Conservation (phyloP, 2,113 vertebrate genomes). For the Phaetusa simplex region DNA sequence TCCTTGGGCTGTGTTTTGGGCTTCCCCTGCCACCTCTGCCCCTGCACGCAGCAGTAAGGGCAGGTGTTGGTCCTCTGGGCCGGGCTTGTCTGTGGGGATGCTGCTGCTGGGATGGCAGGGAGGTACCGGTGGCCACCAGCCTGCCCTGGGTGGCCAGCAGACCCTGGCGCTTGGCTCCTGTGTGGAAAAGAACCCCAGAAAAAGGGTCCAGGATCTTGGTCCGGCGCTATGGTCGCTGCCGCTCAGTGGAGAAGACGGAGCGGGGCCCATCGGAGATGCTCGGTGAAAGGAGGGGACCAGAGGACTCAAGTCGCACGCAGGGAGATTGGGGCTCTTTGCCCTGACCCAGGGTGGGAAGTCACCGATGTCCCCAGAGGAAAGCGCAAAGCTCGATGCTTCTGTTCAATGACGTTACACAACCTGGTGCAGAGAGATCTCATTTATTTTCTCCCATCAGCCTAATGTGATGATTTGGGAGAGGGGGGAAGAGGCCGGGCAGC, state of each 20-base stretch:
- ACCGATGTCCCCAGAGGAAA: not conserved
- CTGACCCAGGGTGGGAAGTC: not conserved
- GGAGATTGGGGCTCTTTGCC: not conserved
- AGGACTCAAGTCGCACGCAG: not conserved
- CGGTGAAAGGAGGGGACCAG: not conserved
- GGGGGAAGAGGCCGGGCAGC: conserved; percentile 1
- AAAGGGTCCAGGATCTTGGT: not conserved
- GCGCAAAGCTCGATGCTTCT: conserved; percentile 14
- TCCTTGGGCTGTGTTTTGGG: not conserved
- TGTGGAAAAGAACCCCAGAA: not conserved
- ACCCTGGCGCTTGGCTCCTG: not conserved
- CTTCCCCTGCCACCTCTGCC: not conserved
- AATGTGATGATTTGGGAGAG: conserved; percentile 65
- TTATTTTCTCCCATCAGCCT: conserved; percentile 70
- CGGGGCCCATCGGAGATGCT: not conserved
- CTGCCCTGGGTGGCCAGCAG: not conserved
- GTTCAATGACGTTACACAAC: conserved; percentile 61
- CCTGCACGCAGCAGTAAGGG: too few relatives aligned
- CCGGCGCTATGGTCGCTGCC: not conserved
- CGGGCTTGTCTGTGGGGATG: not conserved
- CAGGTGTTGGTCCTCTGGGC: not conserved
- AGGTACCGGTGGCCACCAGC: not conserved
- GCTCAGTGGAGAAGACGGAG: not conserved
- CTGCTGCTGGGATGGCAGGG: not conserved
- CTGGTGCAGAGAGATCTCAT: conserved; percentile 32